These are phyloP conservation scores for Ciconia boyciana DNA, from an alignment of 2,113 vertebrate genomes.

Conservation along the genomic window DNA sequence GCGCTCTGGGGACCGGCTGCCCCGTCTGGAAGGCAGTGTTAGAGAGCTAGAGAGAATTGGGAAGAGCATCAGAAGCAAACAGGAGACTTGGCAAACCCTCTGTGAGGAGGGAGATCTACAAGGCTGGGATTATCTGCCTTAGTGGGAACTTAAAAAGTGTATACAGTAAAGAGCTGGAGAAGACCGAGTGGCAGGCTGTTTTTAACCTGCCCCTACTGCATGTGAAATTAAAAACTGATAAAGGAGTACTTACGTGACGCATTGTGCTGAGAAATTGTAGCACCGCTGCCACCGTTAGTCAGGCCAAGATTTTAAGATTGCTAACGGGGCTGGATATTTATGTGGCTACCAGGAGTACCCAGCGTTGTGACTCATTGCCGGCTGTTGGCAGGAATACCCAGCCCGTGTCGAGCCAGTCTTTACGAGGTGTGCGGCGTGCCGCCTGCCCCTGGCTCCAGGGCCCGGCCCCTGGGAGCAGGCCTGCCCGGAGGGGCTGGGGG, in stretches of 20 bases:
- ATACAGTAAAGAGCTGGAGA: background rate
- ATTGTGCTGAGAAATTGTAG: background rate
- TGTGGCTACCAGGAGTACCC: background rate
- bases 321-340: background rate
- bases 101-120: background rate
- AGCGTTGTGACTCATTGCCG: fast-evolving
- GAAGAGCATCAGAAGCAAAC: background rate
- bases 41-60: background rate
- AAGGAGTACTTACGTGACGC: background rate
- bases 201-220: background rate
- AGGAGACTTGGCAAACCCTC: background rate
- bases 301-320: background rate
- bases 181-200: background rate
- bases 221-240: background rate
- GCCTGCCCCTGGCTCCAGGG: background rate
- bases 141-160: background rate
- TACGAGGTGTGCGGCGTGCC: background rate
- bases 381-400: fast-evolving
- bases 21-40: background rate
- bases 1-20: background rate
- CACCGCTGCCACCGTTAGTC: background rate
- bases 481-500: background rate
- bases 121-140: background rate
- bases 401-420: fast-evolving
- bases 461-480: background rate